Conservation (phyloP, 2,888 invertebrate species). For the Drosophila peninsularis region DNA sequence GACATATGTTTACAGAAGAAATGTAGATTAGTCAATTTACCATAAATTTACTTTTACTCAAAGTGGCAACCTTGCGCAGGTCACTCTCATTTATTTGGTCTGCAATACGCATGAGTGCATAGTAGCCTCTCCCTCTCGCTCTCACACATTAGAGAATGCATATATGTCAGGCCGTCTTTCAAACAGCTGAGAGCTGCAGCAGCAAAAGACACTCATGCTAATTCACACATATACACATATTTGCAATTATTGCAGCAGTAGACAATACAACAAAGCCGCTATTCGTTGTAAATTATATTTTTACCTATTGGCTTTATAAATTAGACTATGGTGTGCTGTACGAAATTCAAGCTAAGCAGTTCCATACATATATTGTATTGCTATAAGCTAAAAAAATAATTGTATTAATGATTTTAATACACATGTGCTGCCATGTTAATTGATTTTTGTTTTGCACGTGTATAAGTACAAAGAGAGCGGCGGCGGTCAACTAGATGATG, state of each 20-base stretch:
- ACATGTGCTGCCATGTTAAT: slow-evolving; percentile 70
- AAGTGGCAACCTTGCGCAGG: slow-evolving; percentile 63
- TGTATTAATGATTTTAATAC: slow-evolving; percentile 39
- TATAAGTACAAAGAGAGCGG: slow-evolving; percentile 52
- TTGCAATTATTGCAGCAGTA: slow-evolving; percentile 45
- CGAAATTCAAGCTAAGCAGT: slow-evolving; percentile 23
- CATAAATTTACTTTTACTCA: slow-evolving; percentile 28
- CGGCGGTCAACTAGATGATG: slow-evolving; percentile 14
- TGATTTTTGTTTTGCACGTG: slow-evolving; percentile 68
- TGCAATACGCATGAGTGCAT: slow-evolving; percentile 56
- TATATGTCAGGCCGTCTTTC: slow-evolving; percentile 38
- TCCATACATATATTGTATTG: slow-evolving; percentile 7
- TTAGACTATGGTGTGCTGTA: slow-evolving; percentile 15
- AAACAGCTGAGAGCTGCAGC: slow-evolving; percentile 67
- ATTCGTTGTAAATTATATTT: slow-evolving; percentile 23
- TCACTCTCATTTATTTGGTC: slow-evolving; percentile 52
- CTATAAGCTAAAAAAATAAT: slow-evolving; percentile 20
- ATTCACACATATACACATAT: slow-evolving; percentile 3
- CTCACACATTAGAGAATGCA: slow-evolving; percentile 26
- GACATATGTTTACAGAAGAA: neutral
- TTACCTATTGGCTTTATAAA: slow-evolving; percentile 26
- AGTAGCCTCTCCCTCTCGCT: slow-evolving; percentile 47
- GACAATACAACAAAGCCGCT: slow-evolving; percentile 38
- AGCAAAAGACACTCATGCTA: slow-evolving; percentile 14
- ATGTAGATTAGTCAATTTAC: slow-evolving; percentile 8